A percentile compares a stretch with the other conserved stretches of the same genome.
phyloP scores from a whole-genome alignment of 1,140 invertebrate genomes.

The Patella vulgata region DNA sequence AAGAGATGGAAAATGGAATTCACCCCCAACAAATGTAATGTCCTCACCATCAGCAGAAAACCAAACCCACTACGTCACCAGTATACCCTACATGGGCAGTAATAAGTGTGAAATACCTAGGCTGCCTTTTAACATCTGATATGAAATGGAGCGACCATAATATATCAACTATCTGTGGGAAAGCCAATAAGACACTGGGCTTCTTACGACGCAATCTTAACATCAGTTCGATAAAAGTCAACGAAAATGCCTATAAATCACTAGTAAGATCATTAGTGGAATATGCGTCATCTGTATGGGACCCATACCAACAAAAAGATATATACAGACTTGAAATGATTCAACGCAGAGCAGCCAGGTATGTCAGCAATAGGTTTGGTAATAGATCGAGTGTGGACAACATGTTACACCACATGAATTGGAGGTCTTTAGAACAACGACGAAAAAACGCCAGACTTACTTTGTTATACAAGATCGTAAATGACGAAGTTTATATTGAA shows the following conservation, averaged over 20 bases:
- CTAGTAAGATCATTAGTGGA: neutral
- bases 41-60: neutral
- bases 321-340: neutral
- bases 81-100: too few relatives aligned
- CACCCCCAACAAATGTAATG: neutral
- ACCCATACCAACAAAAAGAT: neutral
- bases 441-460: neutral
- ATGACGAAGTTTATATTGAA: too few relatives aligned
- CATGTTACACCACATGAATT: neutral
- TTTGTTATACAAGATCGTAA: conserved; percentile 4
- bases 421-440: neutral
- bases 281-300: conserved; percentile 8
- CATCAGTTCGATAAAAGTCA: conserved; percentile 1
- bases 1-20: conserved; percentile 4
- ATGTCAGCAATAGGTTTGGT: neutral
- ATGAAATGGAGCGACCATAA: conserved; percentile 7
- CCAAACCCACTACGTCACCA: too few relatives aligned
- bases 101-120: conserved; percentile 8
- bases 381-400: neutral
- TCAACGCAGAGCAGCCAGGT: neutral
- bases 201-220: conserved; percentile 5
- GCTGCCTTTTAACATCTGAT: neutral
- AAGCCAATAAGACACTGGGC: conserved; percentile 10
- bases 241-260: conserved; percentile 2
- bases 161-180: neutral